A percentile compares a stretch with the other conserved stretches of the same genome.
Evolutionary conservation across 2,797 vertebrate genomes (phyloP).

Genomic region (Catamblyrhynchus diadema): DNA sequence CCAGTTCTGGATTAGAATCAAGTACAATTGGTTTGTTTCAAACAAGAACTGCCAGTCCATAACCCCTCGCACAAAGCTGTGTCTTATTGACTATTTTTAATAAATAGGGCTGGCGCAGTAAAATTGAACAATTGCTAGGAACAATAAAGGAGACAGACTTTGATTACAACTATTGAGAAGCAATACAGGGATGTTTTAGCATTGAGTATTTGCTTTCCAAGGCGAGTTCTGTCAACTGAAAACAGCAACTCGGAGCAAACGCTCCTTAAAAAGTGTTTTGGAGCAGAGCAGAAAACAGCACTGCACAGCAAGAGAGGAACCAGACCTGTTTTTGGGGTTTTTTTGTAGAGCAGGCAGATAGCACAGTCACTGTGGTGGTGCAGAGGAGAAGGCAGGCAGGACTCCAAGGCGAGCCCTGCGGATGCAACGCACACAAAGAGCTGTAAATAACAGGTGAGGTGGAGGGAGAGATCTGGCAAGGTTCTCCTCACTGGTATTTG

Average conservation of each 20-base stretch:
- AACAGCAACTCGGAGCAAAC: not conserved
- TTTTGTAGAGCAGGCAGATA: not conserved
- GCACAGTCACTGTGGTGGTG: not conserved
- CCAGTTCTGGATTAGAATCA: not conserved
- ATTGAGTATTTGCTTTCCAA: not conserved
- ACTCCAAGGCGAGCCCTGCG: not conserved
- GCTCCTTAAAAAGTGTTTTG: not conserved
- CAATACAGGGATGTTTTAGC: not conserved
- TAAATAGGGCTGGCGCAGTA: conserved; percentile 31
- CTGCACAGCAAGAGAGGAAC: not conserved
- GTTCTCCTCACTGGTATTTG: not conserved
- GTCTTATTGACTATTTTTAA: conserved; percentile 46
- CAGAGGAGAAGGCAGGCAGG: conserved; percentile 13
- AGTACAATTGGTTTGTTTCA: conserved; percentile 16
- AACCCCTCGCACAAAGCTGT: not conserved
- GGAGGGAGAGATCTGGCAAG: not conserved
- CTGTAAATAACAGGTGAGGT: not conserved
- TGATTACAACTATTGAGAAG: conserved; percentile 7
- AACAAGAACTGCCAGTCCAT: not conserved
- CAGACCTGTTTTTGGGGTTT: not conserved
- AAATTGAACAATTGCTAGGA: conserved; percentile 3
- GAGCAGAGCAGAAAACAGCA: not conserved
- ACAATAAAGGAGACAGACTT: conserved; percentile 28
- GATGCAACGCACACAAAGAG: not conserved
- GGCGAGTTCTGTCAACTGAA: not conserved